These are phyloP conservation scores for Paedocypris micromegethes DNA, from an alignment of 2,797 vertebrate genomes.

Conservation along the genomic window DNA sequence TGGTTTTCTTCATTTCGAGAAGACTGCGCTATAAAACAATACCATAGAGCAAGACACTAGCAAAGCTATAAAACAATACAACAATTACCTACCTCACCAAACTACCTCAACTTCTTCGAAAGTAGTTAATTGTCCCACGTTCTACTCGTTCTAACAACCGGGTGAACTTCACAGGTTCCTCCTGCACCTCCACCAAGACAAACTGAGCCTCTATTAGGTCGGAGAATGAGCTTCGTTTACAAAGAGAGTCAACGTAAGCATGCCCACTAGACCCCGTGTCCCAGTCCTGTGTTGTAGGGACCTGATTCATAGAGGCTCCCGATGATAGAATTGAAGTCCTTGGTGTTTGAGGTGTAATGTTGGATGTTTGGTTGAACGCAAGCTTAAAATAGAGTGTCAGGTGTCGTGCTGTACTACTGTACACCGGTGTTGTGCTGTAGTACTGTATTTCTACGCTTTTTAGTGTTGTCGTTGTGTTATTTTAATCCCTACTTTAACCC, in stretches of 20 bases:
- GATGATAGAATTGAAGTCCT: slow-evolving; percentile 20
- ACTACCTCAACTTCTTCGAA: slow-evolving; percentile 26
- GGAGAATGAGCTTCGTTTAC: slow-evolving; percentile 70
- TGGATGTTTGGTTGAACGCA: not conserved
- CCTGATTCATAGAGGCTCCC: slow-evolving; percentile 23
- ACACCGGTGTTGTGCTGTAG: slow-evolving; percentile 14
- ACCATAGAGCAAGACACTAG: no score
- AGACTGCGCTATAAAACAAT: no score
- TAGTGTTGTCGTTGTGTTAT: slow-evolving; percentile 6
- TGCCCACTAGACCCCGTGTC: slow-evolving; percentile 43
- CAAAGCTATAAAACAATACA: not conserved
- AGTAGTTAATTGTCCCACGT: slow-evolving; percentile 46
- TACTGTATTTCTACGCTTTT: slow-evolving; percentile 3
- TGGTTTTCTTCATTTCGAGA: no score
- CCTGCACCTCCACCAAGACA: slow-evolving; percentile 70
- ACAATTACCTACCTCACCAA: slow-evolving; percentile 27
- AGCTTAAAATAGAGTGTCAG: no score
- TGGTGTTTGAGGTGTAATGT: slow-evolving; percentile 5
- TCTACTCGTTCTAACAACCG: slow-evolving; percentile 52
- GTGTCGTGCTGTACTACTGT: not conserved
- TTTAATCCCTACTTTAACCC: slow-evolving; percentile 3
- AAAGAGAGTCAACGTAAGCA: slow-evolving; percentile 79
- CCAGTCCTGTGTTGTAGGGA: slow-evolving; percentile 32
- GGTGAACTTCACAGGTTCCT: slow-evolving; percentile 63
- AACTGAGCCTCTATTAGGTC: slow-evolving; percentile 61